A percentile compares a stretch with the other conserved stretches of the same genome.
These are phyloP conservation scores for Agelastica alni DNA, from an alignment of 2,888 invertebrate species.

Conservation along the genomic window DNA sequence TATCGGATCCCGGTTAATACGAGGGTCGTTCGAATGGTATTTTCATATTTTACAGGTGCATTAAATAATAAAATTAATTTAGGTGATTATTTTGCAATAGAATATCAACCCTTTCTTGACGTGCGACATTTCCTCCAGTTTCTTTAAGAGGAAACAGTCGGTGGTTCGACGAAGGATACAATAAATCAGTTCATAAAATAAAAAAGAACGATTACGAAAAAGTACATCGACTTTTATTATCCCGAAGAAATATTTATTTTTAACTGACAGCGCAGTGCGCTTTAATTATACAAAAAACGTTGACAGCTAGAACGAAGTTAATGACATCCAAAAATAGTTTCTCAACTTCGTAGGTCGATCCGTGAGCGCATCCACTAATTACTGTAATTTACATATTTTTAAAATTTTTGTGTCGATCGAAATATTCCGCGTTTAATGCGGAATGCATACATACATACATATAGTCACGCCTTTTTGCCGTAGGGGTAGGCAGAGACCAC, in stretches of 20 bases:
- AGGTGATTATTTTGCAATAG: no score
- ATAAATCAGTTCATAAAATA: slow-evolving; percentile 14
- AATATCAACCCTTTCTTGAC: neutral
- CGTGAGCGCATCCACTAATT: slow-evolving; percentile 14
- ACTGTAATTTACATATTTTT: slow-evolving; percentile 16
- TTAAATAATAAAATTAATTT: no score
- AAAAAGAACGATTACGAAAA: neutral
- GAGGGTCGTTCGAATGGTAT: no score
- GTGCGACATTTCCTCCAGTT: neutral
- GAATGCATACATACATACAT: no score
- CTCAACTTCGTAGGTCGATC: slow-evolving; percentile 5
- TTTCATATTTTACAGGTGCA: no score
- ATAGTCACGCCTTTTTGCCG: no score
- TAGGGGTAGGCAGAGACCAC: no score
- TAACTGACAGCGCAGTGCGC: slow-evolving; percentile 28
- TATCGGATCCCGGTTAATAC: neutral
- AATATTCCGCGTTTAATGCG: no score
- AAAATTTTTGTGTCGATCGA: no score
- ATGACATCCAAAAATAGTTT: slow-evolving; percentile 29
- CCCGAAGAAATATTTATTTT: slow-evolving; percentile 27
- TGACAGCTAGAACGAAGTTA: slow-evolving; percentile 27
- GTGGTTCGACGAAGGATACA: no score
- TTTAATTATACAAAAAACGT: slow-evolving; percentile 34
- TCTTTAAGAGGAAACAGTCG: neutral
- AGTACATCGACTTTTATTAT: slow-evolving; percentile 7